These are phyloP conservation scores for Phaethon lepturus DNA, from an alignment of 2,113 vertebrate species.

Conservation along the genomic window DNA sequence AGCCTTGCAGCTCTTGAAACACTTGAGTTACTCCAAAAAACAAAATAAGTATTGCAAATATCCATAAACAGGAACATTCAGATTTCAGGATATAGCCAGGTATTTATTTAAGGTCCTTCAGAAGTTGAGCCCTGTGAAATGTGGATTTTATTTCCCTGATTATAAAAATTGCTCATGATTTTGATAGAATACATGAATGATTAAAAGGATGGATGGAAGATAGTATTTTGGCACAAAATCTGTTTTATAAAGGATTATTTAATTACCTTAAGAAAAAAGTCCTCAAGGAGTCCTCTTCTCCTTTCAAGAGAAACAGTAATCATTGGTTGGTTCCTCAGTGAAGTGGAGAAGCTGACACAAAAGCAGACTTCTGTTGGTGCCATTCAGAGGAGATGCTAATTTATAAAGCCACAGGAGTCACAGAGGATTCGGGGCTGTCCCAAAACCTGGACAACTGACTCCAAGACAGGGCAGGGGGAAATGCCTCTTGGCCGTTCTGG, in stretches of 20 bases:
- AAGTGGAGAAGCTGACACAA: slow-evolving; percentile 7
- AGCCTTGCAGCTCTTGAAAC: neutral
- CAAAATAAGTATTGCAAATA: neutral
- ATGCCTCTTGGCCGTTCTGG: rapidly evolving
- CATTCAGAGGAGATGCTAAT: neutral
- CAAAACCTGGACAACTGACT: neutral
- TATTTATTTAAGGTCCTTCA: neutral
- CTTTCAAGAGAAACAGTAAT: neutral
- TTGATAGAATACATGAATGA: neutral
- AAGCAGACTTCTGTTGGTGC: neutral
- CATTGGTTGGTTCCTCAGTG: neutral
- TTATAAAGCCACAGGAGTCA: slow-evolving; percentile 19
- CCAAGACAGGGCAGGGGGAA: neutral
- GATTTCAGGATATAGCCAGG: neutral
- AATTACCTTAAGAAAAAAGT: neutral
- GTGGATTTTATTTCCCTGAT: neutral
- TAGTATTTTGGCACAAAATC: neutral
- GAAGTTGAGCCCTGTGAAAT: neutral
- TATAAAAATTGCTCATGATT: neutral
- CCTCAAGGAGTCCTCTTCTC: too few relatives aligned
- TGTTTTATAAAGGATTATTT: neutral
- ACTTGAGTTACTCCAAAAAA: neutral
- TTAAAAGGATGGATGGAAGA: neutral
- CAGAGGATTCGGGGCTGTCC: neutral
- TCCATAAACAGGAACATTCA: neutral